Conservation (phyloP, 2,113 vertebrate species). For the Ciconia boyciana region DNA sequence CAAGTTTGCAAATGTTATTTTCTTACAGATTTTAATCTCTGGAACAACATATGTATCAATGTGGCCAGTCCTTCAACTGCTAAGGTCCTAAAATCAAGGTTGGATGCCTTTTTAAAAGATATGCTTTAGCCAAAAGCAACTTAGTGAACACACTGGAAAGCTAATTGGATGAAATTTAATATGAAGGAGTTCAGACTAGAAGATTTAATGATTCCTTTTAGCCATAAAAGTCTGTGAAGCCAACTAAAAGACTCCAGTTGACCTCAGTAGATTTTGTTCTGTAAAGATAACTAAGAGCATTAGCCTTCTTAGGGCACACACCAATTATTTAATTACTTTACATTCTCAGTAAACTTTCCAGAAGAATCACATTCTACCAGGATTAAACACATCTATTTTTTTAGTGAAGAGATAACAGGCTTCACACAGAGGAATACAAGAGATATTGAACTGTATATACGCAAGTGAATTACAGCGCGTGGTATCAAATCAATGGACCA, state of each 20-base stretch:
- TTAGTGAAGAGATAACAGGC: constrained; percentile 23
- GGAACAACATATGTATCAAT: background rate
- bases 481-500: background rate
- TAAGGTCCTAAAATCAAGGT: background rate
- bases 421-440: constrained; percentile 6
- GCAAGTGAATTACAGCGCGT: constrained; percentile 6
- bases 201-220: constrained; percentile 9
- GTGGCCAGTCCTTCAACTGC: background rate
- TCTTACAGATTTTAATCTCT: background rate
- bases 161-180: background rate
- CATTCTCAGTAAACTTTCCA: constrained; percentile 27
- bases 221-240: background rate
- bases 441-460: constrained; percentile 19
- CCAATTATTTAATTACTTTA: constrained; percentile 57
- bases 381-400: constrained; percentile 29
- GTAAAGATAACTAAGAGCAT: background rate
- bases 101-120: background rate
- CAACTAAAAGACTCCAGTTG: background rate
- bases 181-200: background rate
- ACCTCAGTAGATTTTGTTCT: background rate
- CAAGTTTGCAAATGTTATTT: background rate
- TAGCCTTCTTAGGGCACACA: constrained; percentile 7
- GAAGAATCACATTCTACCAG: constrained; percentile 8
- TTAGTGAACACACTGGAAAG: background rate
- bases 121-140: background rate